These are phyloP conservation scores for Ganaspis sp. DNA, from an alignment of 1,140 invertebrate genomes.

Conservation along the genomic window DNA sequence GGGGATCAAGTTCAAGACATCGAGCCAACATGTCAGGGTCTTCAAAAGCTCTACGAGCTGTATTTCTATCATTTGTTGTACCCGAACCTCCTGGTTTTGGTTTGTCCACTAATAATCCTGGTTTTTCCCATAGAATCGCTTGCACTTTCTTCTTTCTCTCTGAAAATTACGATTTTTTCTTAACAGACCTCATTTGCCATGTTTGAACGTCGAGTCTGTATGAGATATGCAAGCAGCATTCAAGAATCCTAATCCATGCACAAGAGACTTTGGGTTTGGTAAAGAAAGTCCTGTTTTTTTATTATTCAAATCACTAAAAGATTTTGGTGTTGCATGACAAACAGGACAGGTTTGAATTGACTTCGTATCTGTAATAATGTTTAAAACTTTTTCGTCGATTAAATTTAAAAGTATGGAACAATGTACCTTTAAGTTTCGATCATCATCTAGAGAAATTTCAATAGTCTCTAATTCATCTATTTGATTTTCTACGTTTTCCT, in stretches of 20 bases:
- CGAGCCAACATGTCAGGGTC: not conserved
- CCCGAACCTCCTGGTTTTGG: no score
- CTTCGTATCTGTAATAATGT: no score
- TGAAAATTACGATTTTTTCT: not conserved
- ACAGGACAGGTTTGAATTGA: not conserved
- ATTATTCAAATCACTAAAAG: slow-evolving; percentile 4
- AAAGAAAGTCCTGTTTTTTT: slow-evolving; percentile 18
- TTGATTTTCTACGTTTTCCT: not conserved
- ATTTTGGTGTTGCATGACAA: not conserved
- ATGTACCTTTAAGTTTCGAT: not conserved
- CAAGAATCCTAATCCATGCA: not conserved
- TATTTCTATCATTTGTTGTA: no score
- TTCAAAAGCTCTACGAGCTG: no score
- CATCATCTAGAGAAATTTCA: not conserved
- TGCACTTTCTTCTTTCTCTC: not conserved
- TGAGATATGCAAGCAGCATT: no score
- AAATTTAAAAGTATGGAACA: not conserved
- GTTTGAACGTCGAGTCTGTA: not conserved
- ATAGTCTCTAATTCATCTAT: not conserved
- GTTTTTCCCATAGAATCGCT: not conserved
- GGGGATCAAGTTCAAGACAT: not conserved
- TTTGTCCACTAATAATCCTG: no score
- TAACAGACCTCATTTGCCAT: not conserved
- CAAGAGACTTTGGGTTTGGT: not conserved
- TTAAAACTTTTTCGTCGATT: not conserved